Evolutionary conservation across 2,888 invertebrate species (phyloP).

Genomic region (Parnassius mnemosyne): DNA sequence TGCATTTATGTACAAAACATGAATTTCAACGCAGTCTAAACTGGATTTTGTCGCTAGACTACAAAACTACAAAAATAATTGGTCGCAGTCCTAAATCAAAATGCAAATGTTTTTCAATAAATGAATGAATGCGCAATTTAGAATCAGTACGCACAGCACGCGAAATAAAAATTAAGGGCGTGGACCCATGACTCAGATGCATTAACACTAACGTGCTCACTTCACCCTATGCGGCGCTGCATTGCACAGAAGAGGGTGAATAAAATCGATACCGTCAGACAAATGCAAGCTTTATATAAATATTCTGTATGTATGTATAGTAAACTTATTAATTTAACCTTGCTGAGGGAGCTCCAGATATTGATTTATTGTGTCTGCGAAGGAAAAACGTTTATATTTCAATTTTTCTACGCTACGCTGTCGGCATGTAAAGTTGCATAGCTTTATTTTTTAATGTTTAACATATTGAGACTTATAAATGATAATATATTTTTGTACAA

Average conservation of each 20-base stretch:
- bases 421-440: too few relatives aligned
- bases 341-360: slow-evolving; percentile 9
- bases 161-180: slow-evolving; percentile 25
- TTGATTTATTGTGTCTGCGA: slow-evolving; percentile 16
- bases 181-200: slow-evolving; percentile 33
- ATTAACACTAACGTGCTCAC: slow-evolving; percentile 31
- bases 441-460: too few relatives aligned
- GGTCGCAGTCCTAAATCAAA: too few relatives aligned
- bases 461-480: too few relatives aligned
- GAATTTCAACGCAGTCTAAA: too few relatives aligned
- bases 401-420: too few relatives aligned
- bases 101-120: background rate
- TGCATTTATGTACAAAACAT: too few relatives aligned
- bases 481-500: too few relatives aligned
- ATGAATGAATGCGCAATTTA: background rate
- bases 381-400: slow-evolving; percentile 1
- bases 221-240: slow-evolving; percentile 29
- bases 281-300: slow-evolving; percentile 23
- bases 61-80: too few relatives aligned
- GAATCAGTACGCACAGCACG: background rate
- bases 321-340: slow-evolving; percentile 16
- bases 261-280: slow-evolving; percentile 40
- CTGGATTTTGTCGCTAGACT: too few relatives aligned
- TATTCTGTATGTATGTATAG: slow-evolving; percentile 14
- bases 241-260: slow-evolving; percentile 34